Base-by-base conservation (phyloP, 2,797 vertebrate species). In the Geotria australis region DNA sequence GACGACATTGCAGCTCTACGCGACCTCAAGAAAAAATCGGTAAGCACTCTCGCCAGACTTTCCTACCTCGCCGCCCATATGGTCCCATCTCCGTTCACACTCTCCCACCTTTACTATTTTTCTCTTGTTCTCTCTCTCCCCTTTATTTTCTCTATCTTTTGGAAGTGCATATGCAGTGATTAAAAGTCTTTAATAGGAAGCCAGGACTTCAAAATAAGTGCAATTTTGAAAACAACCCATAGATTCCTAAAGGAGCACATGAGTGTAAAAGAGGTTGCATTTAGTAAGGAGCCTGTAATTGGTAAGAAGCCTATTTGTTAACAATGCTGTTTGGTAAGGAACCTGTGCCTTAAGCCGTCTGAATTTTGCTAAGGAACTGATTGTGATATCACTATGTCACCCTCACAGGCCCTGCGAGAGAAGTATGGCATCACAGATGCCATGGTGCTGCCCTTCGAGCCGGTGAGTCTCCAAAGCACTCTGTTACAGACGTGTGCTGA, bases 21-120 rank as follows among this genome's bases (percentile, higher is more conserved):
- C 66, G 91, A 96, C 68, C 62, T 98, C 65, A 98, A 93, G 67
- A 96, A 93, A 68, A 98, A 98, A 63, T 82, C 79, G 73, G 91
- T 84, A 60, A 66, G 68, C 66, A n/a, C 65, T 5, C 55, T 56
- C 58, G 47, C 57, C 15, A 60, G 47, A 10, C 59, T 59, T 48
- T 10, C 14, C 48, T 48, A 10, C 2, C 56, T 10, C 15, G 3
- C 10, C 48, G 46, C 15, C 46, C 3, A 46, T 7, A 10, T 11
- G 38, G n/a, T n/a, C 45, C 8, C 14, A 24, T 24, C 46, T 47
- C 10, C 2, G 24, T 13, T 12, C 15, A 59, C 38, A 38, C 24
- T 38, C 24, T 38, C 24, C 24, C 24, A 38, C 24, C 24, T 5
- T 38, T 38, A 24, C 24, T 38, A 24, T 38, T 4, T 38, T 38